These are phyloP conservation scores for Cotesia congregata DNA, from an alignment of 2,888 invertebrate genomes.

Conservation along the genomic window DNA sequence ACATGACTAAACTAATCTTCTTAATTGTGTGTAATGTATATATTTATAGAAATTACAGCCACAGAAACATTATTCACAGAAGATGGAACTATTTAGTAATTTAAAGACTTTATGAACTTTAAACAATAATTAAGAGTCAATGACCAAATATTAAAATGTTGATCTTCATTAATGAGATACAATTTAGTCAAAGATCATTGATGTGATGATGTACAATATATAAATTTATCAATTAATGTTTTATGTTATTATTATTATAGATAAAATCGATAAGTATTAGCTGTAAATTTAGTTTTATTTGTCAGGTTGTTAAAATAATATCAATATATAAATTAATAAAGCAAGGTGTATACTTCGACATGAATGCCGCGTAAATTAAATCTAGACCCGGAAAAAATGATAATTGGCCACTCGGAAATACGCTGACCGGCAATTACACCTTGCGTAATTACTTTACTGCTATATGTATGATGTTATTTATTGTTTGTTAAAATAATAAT, in stretches of 20 bases:
- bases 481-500: not conserved
- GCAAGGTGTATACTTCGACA: not conserved
- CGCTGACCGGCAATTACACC: not conserved
- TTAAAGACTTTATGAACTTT: not conserved
- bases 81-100: not conserved
- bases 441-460: not conserved
- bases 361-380: slow-evolving; percentile 15
- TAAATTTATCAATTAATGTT: not conserved
- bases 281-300: not conserved
- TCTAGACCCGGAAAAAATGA: slow-evolving; percentile 19
- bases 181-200: not conserved
- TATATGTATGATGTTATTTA: not conserved
- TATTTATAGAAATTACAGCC: slow-evolving; percentile 8
- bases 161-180: not conserved
- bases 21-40: slow-evolving; percentile 8
- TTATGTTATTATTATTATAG: not conserved
- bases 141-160: not conserved
- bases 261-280: not conserved
- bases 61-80: not conserved
- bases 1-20: slow-evolving; percentile 20
- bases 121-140: not conserved
- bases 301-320: not conserved
- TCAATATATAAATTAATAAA: not conserved
- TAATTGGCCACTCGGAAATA: slow-evolving; percentile 6
- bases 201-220: not conserved